Base-by-base conservation (phyloP, 2,113 vertebrate species). In the Syngnathoides biaculeatus region DNA sequence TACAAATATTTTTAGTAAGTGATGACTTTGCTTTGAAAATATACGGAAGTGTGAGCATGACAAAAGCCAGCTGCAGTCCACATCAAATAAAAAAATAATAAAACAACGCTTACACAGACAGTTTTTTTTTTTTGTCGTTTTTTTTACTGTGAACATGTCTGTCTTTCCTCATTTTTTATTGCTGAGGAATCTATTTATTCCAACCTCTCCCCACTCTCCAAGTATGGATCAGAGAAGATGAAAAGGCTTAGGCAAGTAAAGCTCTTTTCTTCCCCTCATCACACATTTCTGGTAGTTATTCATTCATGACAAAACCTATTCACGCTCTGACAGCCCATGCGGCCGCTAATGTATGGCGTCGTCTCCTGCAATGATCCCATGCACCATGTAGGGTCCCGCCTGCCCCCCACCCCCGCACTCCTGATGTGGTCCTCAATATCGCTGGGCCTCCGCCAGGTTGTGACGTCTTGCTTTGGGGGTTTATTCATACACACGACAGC, bases 301-400 rank as follows among this genome's bases (percentile, higher is more conserved):
- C 91, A 92, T 91, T 92, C 91, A 90, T 91, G 90, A 91, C 92
- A 90, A 90, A 92, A 89, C 86, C 88, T 86, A 90, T 91, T 91
- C 91, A 90, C 65, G 78, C 83, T 79, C 82, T 89, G 91, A 92
- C 89, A 91, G 89, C 79, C 84, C 68, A 67, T 74, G 84, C 86
- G 75, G 78, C 78, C 53, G 43, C 81, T 91, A 90, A 92, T 92
- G 83, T 90, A 92, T 89, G 76, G 86, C 72, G 82, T 84, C 78
- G 72, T 86, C 86, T 88, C 83, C 78, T n/a, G 70, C 77, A 74
- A 79, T 73, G 61, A 75, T 83, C 83, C 70, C 74, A 24, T 47
- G 64, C 73, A 74, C 71, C 73, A 75, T 64, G 38, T 72, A 9
- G 19, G 65, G 73, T 53, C n/a, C 22, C 48, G 8, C 48, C 48